Evolutionary conservation across 2,888 invertebrate genomes (phyloP).

Genomic region (Silvanus unidentatus): DNA sequence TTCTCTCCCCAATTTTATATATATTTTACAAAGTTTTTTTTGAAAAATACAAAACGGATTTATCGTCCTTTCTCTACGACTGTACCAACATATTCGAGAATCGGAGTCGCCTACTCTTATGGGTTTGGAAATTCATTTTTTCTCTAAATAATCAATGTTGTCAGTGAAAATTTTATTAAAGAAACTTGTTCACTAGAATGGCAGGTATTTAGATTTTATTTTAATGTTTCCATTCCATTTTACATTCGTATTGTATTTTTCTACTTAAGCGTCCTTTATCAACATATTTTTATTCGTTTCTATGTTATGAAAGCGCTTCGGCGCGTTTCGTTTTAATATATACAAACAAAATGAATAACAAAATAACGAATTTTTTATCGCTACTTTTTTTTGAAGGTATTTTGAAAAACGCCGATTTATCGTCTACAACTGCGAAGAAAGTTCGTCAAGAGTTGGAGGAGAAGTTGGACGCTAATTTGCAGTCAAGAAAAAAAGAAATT

Average conservation of each 20-base stretch:
- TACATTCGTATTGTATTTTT: too few species aligned
- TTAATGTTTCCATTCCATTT: too few species aligned
- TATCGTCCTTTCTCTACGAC: slow-evolving; percentile 10
- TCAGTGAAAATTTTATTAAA: background rate
- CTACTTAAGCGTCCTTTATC: too few species aligned
- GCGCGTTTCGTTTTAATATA: too few species aligned
- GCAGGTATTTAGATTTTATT: too few species aligned
- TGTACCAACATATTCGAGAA: slow-evolving; percentile 3
- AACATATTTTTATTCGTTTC: too few species aligned
- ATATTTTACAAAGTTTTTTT: slow-evolving; percentile 36
- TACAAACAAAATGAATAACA: too few species aligned
- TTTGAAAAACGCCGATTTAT: slow-evolving; percentile 79
- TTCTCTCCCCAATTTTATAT: slow-evolving; percentile 39
- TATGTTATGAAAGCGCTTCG: too few species aligned
- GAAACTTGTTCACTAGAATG: too few species aligned
- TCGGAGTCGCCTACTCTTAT: slow-evolving; percentile 9
- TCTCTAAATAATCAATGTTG: background rate
- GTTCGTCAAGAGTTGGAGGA: slow-evolving; percentile 81
- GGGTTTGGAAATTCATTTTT: slow-evolving; percentile 14
- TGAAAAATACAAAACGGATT: slow-evolving; percentile 12
- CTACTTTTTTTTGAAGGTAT: slow-evolving; percentile 56
- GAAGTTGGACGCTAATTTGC: slow-evolving; percentile 69
- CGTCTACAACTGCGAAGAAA: slow-evolving; percentile 80
- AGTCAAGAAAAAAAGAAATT: slow-evolving; percentile 77
- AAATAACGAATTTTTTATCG: too few species aligned